Base-by-base conservation (phyloP, 2,797 vertebrate genomes). In the Gymnopithys bicolor region DNA sequence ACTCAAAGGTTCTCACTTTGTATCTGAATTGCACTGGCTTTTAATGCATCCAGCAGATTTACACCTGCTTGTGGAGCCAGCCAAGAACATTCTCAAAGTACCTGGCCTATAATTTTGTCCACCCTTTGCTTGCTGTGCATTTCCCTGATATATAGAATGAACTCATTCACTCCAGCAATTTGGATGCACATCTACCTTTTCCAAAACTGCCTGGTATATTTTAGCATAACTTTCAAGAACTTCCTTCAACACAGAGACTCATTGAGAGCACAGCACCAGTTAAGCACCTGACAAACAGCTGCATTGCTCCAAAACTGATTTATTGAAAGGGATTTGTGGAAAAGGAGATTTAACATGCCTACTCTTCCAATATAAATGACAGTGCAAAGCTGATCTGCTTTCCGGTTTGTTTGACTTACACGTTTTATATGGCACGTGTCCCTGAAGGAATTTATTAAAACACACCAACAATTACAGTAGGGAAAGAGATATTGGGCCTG, bases 1-100 rank as follows among this genome's bases (percentile, higher is more conserved):
- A 59, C 90, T 96, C 33, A 62, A 86, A 94, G 46, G 43, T 66
- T 92, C 58, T 71, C 25, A 6, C 74, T 88, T 69, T 6, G 16
- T 81, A 70, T 83, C 78, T 68, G 83, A 86, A 27, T 55, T 66
- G 76, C 58, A 3, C 51, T 90, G 21, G 0, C 32, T 86, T 25
- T 46, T 63, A 75, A 69, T 33, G 48, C 91, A 49, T 41, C 76
- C 89, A 74, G 74, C 73, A 91, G 94, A 84, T 95, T 89, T 88
- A 91, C 92, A 96, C 94, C 94, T 96, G 94, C n/a, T 52, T 3
- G 63, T 9, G 41, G 30, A 91, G 76, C 51, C 62, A 70, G 94
- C 94, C 94, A 95, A 94, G 91, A 94, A 94, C 89, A 73, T 77
- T 86, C 75, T 71, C 51, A 85, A 94, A 94, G 76, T 93, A 94